Base-by-base conservation (phyloP, 2,113 vertebrate species). In the Orthonyx spaldingii region DNA sequence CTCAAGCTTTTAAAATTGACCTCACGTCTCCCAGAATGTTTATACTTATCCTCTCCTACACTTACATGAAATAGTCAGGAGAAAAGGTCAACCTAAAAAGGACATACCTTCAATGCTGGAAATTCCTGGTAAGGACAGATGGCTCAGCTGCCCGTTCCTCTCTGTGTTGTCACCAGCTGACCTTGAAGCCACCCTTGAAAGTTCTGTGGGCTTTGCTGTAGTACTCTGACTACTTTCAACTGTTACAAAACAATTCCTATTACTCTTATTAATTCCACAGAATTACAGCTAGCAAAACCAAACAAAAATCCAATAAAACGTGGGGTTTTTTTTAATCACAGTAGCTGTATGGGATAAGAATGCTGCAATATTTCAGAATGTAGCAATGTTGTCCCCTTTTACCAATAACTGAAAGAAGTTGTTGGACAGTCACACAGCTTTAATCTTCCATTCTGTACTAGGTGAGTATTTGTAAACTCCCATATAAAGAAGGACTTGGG, bases 61-160 rank as follows among this genome's bases (percentile, higher is more conserved):
- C 7, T 72, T 47, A 66, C 7, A 66, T 30, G 21, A 75, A 88
- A 46, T 33, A 60, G 2, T 68, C 46, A 70, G 35, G 32, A 91
- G 21, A 33, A 84, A 63, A 77, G 71, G 79, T 70, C 91, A 80
- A 71, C 21, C n/a, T 49, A 22, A 55, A 80, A 55, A 33, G 61
- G 72, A 94, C 89, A 95, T 97, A 98, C 98, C 98, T 97, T 96
- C 6, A 4, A 97, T 82, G 94, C 65, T 98, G 93, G 95, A 97
- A 94, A 98, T 95, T 96, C 97, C 98, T 92, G 97, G 97, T 77
- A 98, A 77, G 44, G 94, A 97, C 87, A 98, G 21, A 88, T 91
- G 87, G 92, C 93, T 97, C 91, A 92, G 96, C 39, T 97, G 92
- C 68, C 70, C 1, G 3, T 93, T 81, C 74, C 81, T 52, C 75